phyloP scores from a whole-genome alignment of 2,888 invertebrate species.

The Spodoptera exigua region DNA sequence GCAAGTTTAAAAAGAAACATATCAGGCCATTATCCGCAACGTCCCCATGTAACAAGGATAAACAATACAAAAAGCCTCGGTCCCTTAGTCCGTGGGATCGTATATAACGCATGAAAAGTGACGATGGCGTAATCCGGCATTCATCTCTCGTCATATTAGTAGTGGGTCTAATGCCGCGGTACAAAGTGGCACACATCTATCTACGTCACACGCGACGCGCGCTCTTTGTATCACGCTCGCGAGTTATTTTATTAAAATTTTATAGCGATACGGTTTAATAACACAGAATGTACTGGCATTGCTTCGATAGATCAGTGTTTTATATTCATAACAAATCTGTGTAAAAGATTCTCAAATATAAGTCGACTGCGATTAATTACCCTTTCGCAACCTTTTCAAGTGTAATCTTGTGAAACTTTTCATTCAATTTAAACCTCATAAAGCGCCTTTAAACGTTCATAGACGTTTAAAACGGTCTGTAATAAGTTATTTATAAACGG shows the following conservation, averaged over 20 bases:
- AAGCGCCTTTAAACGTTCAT: not conserved
- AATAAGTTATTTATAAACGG: slow-evolving; percentile 43
- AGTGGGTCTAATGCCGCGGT: slow-evolving; percentile 72
- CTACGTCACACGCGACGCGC: slow-evolving; percentile 59
- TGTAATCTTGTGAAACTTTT: not conserved
- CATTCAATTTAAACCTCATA: slow-evolving; percentile 1
- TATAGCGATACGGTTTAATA: not conserved
- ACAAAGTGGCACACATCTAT: slow-evolving; percentile 77
- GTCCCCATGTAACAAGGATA: slow-evolving; percentile 35
- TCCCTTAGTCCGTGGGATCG: slow-evolving; percentile 32
- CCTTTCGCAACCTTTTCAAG: too few relatives aligned
- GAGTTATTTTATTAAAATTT: slow-evolving; percentile 12
- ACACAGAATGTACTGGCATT: too few relatives aligned
- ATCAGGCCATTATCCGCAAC: slow-evolving; percentile 17
- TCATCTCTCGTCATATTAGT: slow-evolving; percentile 83
- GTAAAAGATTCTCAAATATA: not conserved
- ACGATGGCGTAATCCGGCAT: slow-evolving; percentile 74
- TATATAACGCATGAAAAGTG: slow-evolving; percentile 63
- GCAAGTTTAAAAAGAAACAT: slow-evolving; percentile 35
- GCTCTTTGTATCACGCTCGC: slow-evolving; percentile 29
- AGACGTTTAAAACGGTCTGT: slow-evolving; percentile 19
- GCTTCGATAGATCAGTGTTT: too few relatives aligned
- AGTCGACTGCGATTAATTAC: not conserved
- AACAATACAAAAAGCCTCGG: slow-evolving; percentile 48
- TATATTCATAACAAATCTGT: too few relatives aligned